phyloP scores from a whole-genome alignment of 2,888 invertebrate species.

The Bombyx huttoni region DNA sequence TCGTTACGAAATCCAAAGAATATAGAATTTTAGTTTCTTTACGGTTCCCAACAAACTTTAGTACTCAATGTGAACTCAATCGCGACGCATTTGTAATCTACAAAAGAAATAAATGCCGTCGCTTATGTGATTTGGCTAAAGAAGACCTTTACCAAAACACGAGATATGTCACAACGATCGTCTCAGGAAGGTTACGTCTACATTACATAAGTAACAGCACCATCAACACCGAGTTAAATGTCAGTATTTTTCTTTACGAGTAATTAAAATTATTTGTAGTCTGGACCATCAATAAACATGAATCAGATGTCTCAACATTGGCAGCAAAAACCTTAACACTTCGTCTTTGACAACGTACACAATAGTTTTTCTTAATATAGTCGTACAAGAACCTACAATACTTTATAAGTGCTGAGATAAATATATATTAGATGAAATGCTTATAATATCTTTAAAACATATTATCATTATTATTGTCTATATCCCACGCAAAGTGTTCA shows the following conservation, averaged over 20 bases:
- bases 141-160: not conserved
- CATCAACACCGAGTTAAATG: constrained; percentile 47
- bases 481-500: no score
- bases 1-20: not conserved
- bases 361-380: no score
- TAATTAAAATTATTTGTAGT: no score
- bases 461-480: no score
- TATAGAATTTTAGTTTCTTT: not conserved
- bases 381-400: no score
- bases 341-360: no score
- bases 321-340: no score
- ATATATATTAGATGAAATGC: no score
- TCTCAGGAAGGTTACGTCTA: constrained; percentile 32
- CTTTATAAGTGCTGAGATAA: no score
- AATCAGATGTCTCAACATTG: no score
- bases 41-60: not conserved
- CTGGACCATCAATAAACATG: no score
- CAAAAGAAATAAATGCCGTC: constrained; percentile 28
- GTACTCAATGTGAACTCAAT: constrained; percentile 15
- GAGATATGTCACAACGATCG: constrained; percentile 28
- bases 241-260: constrained; percentile 10
- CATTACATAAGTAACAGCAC: constrained; percentile 53
- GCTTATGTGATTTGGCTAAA: constrained; percentile 29
- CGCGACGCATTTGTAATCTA: constrained; percentile 34
- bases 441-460: no score